phyloP scores from a whole-genome alignment of 2,888 invertebrate genomes.

The Podabrus alpinus region DNA sequence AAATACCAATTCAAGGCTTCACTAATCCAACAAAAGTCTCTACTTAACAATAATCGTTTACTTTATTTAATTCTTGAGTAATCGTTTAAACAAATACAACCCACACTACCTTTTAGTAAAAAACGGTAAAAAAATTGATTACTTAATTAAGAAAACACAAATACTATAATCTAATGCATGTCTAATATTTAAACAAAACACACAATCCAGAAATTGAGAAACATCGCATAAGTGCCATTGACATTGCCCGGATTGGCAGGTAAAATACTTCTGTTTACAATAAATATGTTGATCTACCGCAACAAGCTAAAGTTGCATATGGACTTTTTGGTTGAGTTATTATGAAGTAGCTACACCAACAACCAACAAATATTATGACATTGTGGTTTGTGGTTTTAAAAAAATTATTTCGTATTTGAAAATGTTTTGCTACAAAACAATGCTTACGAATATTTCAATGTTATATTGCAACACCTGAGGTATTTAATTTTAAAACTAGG shows the following conservation, averaged over 20 bases:
- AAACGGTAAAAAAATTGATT: not conserved
- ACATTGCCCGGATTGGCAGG: constrained; percentile 19
- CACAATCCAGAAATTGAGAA: no score
- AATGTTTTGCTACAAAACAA: not conserved
- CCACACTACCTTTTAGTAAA: not conserved
- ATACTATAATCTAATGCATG: not conserved
- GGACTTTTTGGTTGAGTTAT: not conserved
- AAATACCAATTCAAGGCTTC: not conserved
- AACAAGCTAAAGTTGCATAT: constrained; percentile 5
- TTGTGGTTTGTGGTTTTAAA: not conserved
- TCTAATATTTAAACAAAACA: no score
- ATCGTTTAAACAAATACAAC: not conserved
- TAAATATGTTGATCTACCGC: constrained; percentile 20
- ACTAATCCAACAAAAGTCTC: not conserved
- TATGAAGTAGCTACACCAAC: not conserved
- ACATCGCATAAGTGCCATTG: constrained; percentile 15
- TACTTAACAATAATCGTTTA: not conserved
- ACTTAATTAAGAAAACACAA: not conserved
- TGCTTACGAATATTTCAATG: not conserved
- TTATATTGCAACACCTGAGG: not conserved
- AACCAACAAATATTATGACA: not conserved
- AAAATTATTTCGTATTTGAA: not conserved
- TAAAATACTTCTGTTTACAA: constrained; percentile 20
- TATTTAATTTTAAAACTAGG: not conserved
- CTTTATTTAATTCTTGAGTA: not conserved